Percentiles rank a stretch among this genome's conserved stretches.
These are phyloP conservation scores for Acleris literana DNA, from an alignment of 2,888 invertebrate genomes.

Conservation along the genomic window DNA sequence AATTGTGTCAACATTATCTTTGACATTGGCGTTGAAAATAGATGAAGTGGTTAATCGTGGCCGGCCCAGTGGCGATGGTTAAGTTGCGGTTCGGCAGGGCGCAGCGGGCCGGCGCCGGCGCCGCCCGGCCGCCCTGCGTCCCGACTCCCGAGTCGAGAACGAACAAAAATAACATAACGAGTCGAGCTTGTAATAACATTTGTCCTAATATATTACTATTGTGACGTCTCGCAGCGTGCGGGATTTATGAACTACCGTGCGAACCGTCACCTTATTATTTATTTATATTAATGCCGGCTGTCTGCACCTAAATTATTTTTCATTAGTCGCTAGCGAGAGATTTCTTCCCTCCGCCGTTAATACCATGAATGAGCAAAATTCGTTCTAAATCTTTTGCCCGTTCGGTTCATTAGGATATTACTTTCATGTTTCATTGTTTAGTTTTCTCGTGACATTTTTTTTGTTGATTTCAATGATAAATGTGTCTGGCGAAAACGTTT, in stretches of 20 bases:
- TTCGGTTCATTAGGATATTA: constrained; percentile 36
- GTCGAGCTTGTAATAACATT: constrained; percentile 80
- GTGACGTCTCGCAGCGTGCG: constrained; percentile 71
- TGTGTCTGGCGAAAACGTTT: constrained; percentile 28
- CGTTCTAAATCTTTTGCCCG: constrained; percentile 31
- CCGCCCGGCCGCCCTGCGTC: constrained; percentile 1
- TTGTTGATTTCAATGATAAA: constrained; percentile 30
- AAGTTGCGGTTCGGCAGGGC: background rate
- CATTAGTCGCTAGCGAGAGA: constrained; percentile 62
- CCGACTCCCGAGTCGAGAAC: constrained; percentile 54
- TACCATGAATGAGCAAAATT: constrained; percentile 58
- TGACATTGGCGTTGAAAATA: too few species aligned
- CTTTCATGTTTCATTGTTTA: constrained; percentile 37
- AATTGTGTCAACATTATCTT: too few species aligned
- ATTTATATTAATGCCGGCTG: constrained; percentile 75
- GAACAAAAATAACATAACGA: constrained; percentile 79
- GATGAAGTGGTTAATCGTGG: too few species aligned
- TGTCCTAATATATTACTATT: constrained; percentile 81
- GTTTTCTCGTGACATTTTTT: constrained; percentile 33
- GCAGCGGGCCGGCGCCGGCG: background rate
- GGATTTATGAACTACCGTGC: constrained; percentile 76
- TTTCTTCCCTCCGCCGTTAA: constrained; percentile 47
- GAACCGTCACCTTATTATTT: constrained; percentile 75
- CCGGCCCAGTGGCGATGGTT: too few species aligned
- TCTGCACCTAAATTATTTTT: constrained; percentile 73